Base-by-base conservation (phyloP, 2,888 invertebrate genomes). In the Drosophila trichaetosa region DNA sequence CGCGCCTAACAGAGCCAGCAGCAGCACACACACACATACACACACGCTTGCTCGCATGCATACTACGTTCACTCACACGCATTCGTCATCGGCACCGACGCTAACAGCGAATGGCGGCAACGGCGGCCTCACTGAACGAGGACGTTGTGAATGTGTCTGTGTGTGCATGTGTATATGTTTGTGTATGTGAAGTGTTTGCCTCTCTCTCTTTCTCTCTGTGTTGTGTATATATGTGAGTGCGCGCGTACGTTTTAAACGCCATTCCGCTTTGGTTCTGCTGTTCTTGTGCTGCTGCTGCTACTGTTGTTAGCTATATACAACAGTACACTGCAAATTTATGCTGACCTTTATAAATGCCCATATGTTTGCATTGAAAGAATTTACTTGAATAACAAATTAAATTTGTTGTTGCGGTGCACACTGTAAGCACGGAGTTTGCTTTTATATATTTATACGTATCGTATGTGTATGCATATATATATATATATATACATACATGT, bases 41-140 rank as follows among this genome's bases (percentile, higher is more conserved):
- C 53, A 34, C 38, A 46, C 51, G 36, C 16, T 13, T 69, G 69
- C 40, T 48, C 52, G 68, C 70, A 58, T 40, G 24, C 58, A 65
- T 61, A 59, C 69, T 54, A 53, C 66, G 80, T 67, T 82, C 80
- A 71, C 82, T 81, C 79, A 81, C 73, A 87, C 76, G 71, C 69
- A 84, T 83, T 79, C 82, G 83, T 82, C 86, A 83, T 87, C 82
- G 87, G 82, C 76, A 83, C 84, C 87, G 69, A 69, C 68, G 73
- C 67, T 57, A 76, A 63, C 84, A 87, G 78, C 84, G 84, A 82
- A 70, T 75, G 52, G 69, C 68, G 73, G 63, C 76, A 71, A 69
- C 69, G 69, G 61, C 79, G 77, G 70, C 80, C 76, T 70, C 75
- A 77, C 48, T 73, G 79, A 82, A 86, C 86, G 82, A 86, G 82